Evolutionary conservation across 2,113 vertebrate genomes (phyloP).

Genomic region (Prunella fulvescens): DNA sequence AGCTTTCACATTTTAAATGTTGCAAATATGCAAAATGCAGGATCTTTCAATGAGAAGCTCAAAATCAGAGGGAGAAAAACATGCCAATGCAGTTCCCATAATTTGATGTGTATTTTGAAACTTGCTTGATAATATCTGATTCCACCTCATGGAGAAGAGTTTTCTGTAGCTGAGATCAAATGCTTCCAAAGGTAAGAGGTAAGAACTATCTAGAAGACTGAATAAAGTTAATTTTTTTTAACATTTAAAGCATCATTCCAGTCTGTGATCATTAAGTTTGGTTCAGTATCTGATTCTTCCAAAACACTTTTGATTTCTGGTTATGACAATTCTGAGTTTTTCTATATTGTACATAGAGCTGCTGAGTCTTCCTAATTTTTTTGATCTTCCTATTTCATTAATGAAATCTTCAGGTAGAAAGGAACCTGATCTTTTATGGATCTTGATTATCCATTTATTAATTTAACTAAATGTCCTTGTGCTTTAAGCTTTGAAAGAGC

Average conservation of each 20-base stretch:
- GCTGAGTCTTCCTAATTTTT: background rate
- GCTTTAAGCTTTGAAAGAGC: background rate
- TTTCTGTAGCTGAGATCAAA: background rate
- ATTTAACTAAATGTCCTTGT: background rate
- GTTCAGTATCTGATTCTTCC: background rate
- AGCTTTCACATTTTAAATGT: background rate
- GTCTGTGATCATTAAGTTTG: background rate
- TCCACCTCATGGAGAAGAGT: background rate
- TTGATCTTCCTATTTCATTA: background rate
- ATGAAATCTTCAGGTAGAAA: background rate
- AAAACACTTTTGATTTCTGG: background rate
- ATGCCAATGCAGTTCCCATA: fast-evolving
- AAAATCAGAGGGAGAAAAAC: background rate
- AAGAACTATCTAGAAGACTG: background rate
- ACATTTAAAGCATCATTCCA: background rate
- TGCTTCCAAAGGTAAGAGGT: background rate
- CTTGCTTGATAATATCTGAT: background rate
- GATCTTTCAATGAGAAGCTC: background rate
- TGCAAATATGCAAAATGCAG: background rate
- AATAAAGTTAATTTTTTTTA: background rate
- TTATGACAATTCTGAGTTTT: background rate
- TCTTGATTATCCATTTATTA: background rate
- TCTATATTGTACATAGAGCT: background rate
- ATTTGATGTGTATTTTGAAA: background rate
- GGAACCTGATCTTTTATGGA: background rate